Evolutionary conservation across 2,888 invertebrate genomes (phyloP), one percentile per base, ranked within the genome.

Genomic region (Pantelozetes paolii): DNA sequence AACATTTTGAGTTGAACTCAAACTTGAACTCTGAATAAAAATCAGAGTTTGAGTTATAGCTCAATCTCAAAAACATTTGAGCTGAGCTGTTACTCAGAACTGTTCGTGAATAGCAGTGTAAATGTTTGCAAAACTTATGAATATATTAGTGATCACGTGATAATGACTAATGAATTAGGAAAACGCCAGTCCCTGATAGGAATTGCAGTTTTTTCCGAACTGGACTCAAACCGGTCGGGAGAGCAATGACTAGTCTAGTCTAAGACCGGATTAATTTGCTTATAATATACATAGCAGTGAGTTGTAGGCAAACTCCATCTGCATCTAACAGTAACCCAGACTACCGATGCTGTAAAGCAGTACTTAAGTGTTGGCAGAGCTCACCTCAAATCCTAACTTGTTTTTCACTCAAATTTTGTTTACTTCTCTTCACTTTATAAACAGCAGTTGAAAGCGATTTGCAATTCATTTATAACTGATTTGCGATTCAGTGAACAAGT

Each of bases 321-420:
- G 28, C 36, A n/a, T 54, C 62, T 64, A 15, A 59, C 59, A 11
- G 20, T 36, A 11, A 20, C 45, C 54, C 20, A 30, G 2, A 6
- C 62, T 1, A 32, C 15, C 36, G 36, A n/a, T 59, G 15, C 32
- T 18, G 2, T 62, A 36, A 20, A 32, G 15, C 28, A 62, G 28
- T 62, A 62, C 62, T 62, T 62, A 62, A 62, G 62, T 62, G 15
- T 62, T 62, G 62, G 54, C n/a, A 11, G 18, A 50, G n/a, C 62
- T 62, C 59, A 59, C 59, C 62, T 62, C 32, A 62, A 32, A 62
- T n/a, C 32, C 18, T 20, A 30, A 67, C 67, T 67, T 67, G 67
- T 67, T 67, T 67, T 67, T 5, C 36, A 9, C 9, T 8, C 67
- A 67, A 6, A 42, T 23, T 36, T 67, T 67, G 40, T 40, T 67